These are phyloP conservation scores for Palaemon carinicauda DNA, from an alignment of 1,140 invertebrate genomes.

Conservation along the genomic window DNA sequence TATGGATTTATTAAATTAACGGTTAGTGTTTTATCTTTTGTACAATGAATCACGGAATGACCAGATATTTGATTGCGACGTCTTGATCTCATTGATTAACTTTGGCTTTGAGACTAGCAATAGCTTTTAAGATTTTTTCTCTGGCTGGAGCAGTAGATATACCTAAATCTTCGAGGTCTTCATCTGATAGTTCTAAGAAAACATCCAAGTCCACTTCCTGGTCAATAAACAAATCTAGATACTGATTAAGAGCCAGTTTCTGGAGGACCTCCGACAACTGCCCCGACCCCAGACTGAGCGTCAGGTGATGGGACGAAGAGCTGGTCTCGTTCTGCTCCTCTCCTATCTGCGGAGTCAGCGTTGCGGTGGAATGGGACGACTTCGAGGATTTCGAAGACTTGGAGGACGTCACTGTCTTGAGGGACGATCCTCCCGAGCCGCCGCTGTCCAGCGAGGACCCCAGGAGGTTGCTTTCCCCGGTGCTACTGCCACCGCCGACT, in stretches of 20 bases:
- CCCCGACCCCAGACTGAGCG: constrained; percentile 14
- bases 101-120: constrained; percentile 20
- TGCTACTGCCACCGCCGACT: background rate
- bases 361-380: constrained; percentile 17
- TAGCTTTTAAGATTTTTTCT: constrained; percentile 15
- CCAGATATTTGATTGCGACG: too few species aligned
- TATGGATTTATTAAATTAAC: too few species aligned
- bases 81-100: background rate
- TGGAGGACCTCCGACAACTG: constrained; percentile 37
- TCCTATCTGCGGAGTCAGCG: background rate
- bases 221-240: constrained; percentile 29
- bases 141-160: constrained; percentile 13
- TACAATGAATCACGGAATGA: too few species aligned
- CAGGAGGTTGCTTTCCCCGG: constrained; percentile 8
- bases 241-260: constrained; percentile 25
- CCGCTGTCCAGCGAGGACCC: constrained; percentile 33
- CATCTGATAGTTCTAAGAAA: constrained; percentile 31
- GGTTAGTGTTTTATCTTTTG: too few species aligned
- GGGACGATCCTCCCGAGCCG: constrained; percentile 35
- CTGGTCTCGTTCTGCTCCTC: background rate
- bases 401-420: constrained; percentile 40
- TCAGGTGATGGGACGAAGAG: background rate
- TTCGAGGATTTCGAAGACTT: constrained; percentile 45
- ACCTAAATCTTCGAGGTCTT: constrained; percentile 27
- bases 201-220: constrained; percentile 40